Conservation (phyloP, 2,113 vertebrate genomes). For the Mormyrus lacerda region DNA sequence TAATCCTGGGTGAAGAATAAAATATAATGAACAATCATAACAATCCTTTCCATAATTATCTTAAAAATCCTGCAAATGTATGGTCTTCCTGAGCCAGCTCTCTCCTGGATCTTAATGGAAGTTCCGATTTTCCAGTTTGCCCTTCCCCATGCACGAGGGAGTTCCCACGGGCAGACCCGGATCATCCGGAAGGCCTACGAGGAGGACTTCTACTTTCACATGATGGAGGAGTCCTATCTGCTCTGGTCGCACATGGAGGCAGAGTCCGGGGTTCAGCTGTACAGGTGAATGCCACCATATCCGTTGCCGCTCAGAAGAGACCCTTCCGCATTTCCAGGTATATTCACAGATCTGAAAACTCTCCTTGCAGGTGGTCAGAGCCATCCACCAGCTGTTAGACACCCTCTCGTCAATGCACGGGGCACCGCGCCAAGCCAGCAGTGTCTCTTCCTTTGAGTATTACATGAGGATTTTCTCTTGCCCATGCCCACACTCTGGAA, state of each 20-base stretch:
- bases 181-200: slow-evolving; percentile 76
- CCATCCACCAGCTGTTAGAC: background rate
- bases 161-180: slow-evolving; percentile 85
- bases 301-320: no score
- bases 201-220: slow-evolving; percentile 59
- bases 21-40: background rate
- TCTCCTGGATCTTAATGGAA: background rate
- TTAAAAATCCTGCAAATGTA: background rate
- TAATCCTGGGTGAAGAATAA: background rate
- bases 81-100: background rate
- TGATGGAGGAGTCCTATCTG: slow-evolving; percentile 77
- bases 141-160: slow-evolving; percentile 81
- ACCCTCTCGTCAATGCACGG: background rate
- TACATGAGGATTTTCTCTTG: background rate
- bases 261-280: slow-evolving; percentile 59
- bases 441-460: background rate
- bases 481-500: background rate
- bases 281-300: slow-evolving; percentile 60
- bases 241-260: slow-evolving; percentile 74
- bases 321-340: background rate
- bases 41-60: background rate
- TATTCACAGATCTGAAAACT: background rate
- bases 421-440: background rate
- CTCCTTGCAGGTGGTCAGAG: background rate
- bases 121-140: slow-evolving; percentile 60